Percentiles rank a stretch among this genome's conserved stretches.
phyloP scores from a whole-genome alignment of 1,140 invertebrate genomes.

The Anthonomus grandis region DNA sequence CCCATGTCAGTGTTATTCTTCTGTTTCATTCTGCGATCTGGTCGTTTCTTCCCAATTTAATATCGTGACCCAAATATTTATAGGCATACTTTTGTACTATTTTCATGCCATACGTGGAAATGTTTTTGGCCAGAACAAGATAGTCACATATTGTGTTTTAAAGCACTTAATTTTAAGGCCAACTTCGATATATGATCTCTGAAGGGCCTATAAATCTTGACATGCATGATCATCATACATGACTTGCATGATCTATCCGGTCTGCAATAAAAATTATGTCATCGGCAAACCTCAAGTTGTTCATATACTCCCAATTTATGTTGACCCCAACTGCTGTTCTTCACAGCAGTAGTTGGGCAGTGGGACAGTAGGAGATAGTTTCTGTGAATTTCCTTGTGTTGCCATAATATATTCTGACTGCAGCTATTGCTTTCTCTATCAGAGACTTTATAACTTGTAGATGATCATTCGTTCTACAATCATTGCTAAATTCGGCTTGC shows the following conservation, averaged over 20 bases:
- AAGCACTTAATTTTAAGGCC: neutral
- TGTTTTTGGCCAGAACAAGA: neutral
- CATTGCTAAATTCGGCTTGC: neutral
- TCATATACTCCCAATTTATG: too few species aligned
- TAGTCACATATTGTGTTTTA: neutral
- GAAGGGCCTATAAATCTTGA: too few species aligned
- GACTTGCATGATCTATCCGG: neutral
- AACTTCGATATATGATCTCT: too few species aligned
- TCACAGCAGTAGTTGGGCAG: too few species aligned
- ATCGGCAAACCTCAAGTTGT: too few species aligned
- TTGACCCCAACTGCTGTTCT: neutral
- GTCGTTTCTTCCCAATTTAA: too few species aligned
- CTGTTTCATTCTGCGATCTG: neutral
- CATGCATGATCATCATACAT: too few species aligned
- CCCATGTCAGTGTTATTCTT: neutral
- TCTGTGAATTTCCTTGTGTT: neutral
- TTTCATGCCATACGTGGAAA: neutral
- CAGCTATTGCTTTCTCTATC: too few species aligned
- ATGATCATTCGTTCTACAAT: neutral
- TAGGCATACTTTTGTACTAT: neutral
- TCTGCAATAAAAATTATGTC: too few species aligned
- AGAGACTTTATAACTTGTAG: neutral
- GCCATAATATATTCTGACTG: conserved; percentile 1
- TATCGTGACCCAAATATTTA: neutral
- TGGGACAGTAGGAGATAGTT: neutral